Evolutionary conservation across 2,113 vertebrate genomes (phyloP).

Genomic region (Malurus cyaneus): DNA sequence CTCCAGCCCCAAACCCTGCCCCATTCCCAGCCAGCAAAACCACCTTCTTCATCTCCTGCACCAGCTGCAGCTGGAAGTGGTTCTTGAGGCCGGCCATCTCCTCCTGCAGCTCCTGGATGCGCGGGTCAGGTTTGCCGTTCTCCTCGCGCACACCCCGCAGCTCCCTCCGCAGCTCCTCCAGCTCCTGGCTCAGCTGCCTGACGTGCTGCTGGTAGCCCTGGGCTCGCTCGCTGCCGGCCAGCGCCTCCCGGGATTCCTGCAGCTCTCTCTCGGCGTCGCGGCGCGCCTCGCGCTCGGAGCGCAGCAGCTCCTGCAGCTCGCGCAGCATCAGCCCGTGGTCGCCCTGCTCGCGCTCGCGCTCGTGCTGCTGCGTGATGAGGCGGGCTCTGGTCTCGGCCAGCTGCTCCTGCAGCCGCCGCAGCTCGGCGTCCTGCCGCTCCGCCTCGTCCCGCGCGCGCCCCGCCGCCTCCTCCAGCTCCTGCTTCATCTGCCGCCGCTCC

Average conservation of each 20-base stretch:
- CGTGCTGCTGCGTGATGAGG: constrained; percentile 88
- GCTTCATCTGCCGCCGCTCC: constrained; percentile 88
- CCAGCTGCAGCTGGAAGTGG: constrained; percentile 83
- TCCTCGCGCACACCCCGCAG: constrained; percentile 74
- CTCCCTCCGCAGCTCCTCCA: constrained; percentile 75
- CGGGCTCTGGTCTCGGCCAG: constrained; percentile 85
- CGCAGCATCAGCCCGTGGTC: constrained; percentile 89
- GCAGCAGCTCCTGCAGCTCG: constrained; percentile 89
- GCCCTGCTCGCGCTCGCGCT: constrained; percentile 86
- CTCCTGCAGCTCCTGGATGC: constrained; percentile 77
- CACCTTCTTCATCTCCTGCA: constrained; percentile 88
- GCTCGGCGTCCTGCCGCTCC: constrained; percentile 69
- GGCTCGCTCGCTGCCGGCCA: constrained; percentile 72
- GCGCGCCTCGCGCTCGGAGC: constrained; percentile 77
- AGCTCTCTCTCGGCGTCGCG: constrained; percentile 76
- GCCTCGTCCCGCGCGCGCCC: constrained; percentile 59
- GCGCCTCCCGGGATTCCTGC: constrained; percentile 76
- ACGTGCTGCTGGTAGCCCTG: constrained; percentile 75
- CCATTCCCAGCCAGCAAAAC: background rate
- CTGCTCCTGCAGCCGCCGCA: constrained; percentile 78
- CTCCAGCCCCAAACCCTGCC: background rate
- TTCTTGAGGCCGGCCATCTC: constrained; percentile 79
- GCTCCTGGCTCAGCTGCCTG: constrained; percentile 73
- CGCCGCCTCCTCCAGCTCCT: constrained; percentile 83
- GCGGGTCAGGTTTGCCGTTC: constrained; percentile 76